Base-by-base conservation (phyloP, 2,888 invertebrate genomes). In the Lamproptera curius region DNA sequence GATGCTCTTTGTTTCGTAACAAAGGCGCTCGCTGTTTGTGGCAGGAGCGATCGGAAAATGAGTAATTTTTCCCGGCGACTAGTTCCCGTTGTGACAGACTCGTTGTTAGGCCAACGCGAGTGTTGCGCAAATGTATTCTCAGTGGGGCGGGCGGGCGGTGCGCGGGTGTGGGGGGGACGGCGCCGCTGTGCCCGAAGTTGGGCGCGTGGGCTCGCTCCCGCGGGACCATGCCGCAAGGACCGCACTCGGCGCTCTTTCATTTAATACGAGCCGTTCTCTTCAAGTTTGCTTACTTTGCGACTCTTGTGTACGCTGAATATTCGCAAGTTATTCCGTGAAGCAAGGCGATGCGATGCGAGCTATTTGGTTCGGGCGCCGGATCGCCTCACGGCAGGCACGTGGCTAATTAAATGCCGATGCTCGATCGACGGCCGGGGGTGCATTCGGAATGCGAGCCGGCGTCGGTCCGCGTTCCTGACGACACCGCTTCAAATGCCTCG, bases 81-180 rank as follows among this genome's bases (percentile, higher is more conserved):
- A 72, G 70, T 70, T 74, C 63, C 62, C 70, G 73, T 70, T 78
- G 82, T 84, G 81, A 82, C 80, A 80, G 74, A 70, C 67, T 76
- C 75, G 81, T 76, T 83, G 85, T 83, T 81, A 80, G 82, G 76
- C 74, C 79, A 81, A 73, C 80, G 74, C 83, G 78, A 79, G 77
- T 82, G 81, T 82, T 80, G 85, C 86, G 86, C 85, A 85, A 86
- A 86, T 86, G 86, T 87, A 85, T 84, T 85, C 86, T 84, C 82
- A 64, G 72, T 74, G 82, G 85, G 75, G 73, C 65, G 54, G 53
- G 54, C 50, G 46, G 53, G 59, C 44, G 51, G 57, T 66, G 67
- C 61, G 67, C 67, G 61, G 53, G 50, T 46, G 65, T 64, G 61
- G 59, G 64, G 35, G 46, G 37, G 70, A 61, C 65, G 72, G 68